phyloP scores from a whole-genome alignment of 2,797 vertebrate species.

The Salmo trutta region DNA sequence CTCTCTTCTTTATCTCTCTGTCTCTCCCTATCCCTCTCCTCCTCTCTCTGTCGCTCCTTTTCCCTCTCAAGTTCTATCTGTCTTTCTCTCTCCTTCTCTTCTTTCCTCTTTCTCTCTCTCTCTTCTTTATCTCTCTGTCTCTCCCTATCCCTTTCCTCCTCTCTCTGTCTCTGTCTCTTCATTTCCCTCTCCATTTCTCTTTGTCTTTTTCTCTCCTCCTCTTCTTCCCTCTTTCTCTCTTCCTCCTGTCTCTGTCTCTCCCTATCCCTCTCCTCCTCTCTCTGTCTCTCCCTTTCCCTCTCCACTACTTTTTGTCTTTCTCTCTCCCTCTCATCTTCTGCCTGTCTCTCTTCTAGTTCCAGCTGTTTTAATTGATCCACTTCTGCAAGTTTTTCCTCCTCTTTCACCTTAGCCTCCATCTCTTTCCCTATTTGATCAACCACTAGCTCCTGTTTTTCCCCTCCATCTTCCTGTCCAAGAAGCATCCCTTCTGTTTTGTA shows the following conservation, averaged over 20 bases:
- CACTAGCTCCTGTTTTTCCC: neutral
- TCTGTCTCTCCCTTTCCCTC: neutral
- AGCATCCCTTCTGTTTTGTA: constrained; percentile 8
- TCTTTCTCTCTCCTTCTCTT: neutral
- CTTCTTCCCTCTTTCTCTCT: neutral
- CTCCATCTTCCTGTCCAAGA: neutral
- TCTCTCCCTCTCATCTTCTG: neutral
- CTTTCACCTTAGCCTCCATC: neutral
- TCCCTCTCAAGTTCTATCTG: neutral
- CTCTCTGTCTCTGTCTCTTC: neutral
- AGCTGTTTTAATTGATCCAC: neutral
- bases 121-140: neutral
- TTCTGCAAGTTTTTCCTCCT: neutral
- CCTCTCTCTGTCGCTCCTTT: neutral
- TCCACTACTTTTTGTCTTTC: constrained; percentile 2
- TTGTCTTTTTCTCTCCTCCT: neutral
- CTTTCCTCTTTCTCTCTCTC: neutral
- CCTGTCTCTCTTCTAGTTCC: neutral
- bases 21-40: no score
- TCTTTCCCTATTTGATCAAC: neutral
- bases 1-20: no score
- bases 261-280: constrained; percentile 2
- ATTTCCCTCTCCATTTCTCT: neutral
- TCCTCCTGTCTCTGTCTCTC: neutral
- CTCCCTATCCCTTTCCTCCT: neutral